Evolutionary conservation across 2,797 vertebrate species (phyloP), one percentile per base, ranked within the genome.

Genomic region (Cossypha dichroa): DNA sequence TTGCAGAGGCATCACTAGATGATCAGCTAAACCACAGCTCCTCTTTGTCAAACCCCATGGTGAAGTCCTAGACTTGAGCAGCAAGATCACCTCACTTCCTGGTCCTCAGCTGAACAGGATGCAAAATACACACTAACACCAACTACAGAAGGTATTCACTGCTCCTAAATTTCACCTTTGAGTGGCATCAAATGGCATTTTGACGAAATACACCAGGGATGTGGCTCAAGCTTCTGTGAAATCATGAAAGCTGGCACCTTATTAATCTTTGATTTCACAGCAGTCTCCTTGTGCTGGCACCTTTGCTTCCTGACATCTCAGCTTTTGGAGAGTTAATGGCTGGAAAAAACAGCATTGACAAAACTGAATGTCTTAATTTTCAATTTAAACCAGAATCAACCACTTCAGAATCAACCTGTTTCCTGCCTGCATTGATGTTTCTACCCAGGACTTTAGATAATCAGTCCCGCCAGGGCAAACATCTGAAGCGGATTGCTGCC

Each of bases 251-350:
- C 33, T 91, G 75, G 69, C 15, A 90, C 26, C 26, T 76, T 69
- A 86, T 38, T 59, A 51, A 86, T 73, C 73, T 94, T 93, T 59
- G 51, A 75, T 92, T 91, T 86, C 76, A 86, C 54, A 90, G 55
- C 69, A 75, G 19, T 58, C 15, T 80, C 28, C 58, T 81, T n/a
- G n/a, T 51, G 85, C 66, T 78, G 46, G 28, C 23, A 73, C 20
- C 19, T 88, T 91, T 77, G n/a, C 62, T 84, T 88, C 36, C 69
- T 52, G 56, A 74, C n/a, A 67, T 70, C 16, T 46, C 64, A 88
- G 29, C 15, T 49, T 86, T 90, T 51, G 34, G 45, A 69, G 41
- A 90, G 33, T 38, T 81, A 84, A 88, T 15, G 22, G 85, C 0
- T 62, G 18, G 41, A 60, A 95, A 93, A 94, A 60, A 1, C 33